Evolutionary conservation across 2,113 vertebrate species (phyloP).

Genomic region (Nycticorax nycticorax): DNA sequence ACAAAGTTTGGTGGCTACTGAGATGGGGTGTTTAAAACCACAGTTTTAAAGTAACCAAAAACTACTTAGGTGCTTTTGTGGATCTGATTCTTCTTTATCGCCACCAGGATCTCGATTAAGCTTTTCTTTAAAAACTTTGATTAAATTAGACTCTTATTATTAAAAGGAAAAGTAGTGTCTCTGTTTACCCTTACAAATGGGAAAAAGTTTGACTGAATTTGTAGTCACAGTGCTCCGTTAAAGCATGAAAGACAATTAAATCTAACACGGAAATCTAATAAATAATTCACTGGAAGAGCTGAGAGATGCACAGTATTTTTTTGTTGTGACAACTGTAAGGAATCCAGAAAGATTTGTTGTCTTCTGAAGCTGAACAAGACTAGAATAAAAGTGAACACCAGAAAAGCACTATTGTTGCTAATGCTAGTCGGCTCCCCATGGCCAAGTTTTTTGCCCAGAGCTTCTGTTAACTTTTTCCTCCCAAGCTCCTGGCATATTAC

Average conservation of each 20-base stretch:
- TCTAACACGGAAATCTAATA: neutral
- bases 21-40: neutral
- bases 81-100: neutral
- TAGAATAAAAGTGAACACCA: neutral
- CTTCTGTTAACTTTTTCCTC: neutral
- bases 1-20: neutral
- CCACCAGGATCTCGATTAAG: neutral
- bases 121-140: neutral
- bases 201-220: slow-evolving; percentile 8
- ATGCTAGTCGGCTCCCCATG: neutral
- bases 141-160: neutral
- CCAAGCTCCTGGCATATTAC: neutral
- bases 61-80: neutral
- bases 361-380: neutral
- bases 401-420: neutral
- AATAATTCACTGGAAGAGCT: neutral
- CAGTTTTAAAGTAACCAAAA: neutral
- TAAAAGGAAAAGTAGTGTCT: neutral
- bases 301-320: neutral
- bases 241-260: slow-evolving; percentile 7
- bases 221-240: neutral
- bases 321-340: neutral
- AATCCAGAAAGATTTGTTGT: neutral
- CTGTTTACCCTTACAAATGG: neutral
- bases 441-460: neutral